Evolutionary conservation across 2,113 vertebrate species (phyloP).

Genomic region (Scomber scombrus): DNA sequence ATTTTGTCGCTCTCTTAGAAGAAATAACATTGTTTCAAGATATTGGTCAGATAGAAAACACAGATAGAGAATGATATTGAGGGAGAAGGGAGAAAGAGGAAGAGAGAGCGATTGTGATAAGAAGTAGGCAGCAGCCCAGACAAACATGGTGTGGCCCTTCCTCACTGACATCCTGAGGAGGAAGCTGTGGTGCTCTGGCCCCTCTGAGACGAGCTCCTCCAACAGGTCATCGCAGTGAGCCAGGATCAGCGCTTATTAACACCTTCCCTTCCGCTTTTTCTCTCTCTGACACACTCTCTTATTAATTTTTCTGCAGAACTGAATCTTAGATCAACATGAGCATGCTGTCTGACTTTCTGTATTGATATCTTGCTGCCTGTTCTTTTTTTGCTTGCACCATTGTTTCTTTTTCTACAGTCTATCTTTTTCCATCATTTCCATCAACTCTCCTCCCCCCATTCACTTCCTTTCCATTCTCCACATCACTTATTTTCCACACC

Average conservation of each 20-base stretch:
- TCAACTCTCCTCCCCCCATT: conserved; percentile 22
- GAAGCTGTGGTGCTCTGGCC: conserved; percentile 75
- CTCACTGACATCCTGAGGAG: conserved; percentile 82
- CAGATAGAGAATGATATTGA: conserved; percentile 45
- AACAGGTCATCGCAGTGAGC: conserved; percentile 51
- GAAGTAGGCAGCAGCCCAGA: conserved; percentile 74
- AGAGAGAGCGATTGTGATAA: conserved; percentile 69
- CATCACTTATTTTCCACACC: conserved; percentile 67
- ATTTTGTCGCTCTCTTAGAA: conserved; percentile 13
- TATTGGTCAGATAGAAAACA: conserved; percentile 44
- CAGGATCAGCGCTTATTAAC: conserved; percentile 63
- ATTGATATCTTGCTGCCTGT: conserved; percentile 3
- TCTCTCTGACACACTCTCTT: conserved; percentile 4
- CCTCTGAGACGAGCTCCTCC: conserved; percentile 66
- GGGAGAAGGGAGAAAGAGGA: conserved; percentile 33
- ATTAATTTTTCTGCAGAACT: conserved; percentile 28
- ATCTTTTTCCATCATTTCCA: conserved; percentile 47
- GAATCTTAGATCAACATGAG: neutral
- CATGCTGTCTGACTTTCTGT: neutral
- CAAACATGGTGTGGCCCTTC: conserved; percentile 80
- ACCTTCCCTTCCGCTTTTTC: conserved; percentile 57
- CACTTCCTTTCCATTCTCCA: conserved; percentile 40
- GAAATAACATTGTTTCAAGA: conserved; percentile 48
- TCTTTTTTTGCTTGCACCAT: conserved; percentile 31
- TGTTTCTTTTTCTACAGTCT: conserved; percentile 33